Percentiles rank a stretch among this genome's conserved stretches.
Evolutionary conservation across 2,888 invertebrate genomes (phyloP).

Genomic region (Stenolophus ochropezus): DNA sequence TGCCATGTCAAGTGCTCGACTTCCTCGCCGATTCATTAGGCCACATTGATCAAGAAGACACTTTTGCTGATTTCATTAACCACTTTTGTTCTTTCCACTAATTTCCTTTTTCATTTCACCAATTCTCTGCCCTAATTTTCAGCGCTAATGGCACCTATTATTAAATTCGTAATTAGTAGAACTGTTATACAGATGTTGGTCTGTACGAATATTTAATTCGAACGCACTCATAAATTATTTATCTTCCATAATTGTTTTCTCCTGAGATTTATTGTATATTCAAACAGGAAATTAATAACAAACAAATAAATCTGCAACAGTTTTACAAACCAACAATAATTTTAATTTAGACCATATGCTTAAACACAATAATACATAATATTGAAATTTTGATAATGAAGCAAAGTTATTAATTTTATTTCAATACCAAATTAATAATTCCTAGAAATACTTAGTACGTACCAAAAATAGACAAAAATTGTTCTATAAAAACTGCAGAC

Average conservation of each 20-base stretch:
- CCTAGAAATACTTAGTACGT: too few species aligned
- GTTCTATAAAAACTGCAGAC: too few species aligned
- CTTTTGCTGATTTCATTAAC: constrained; percentile 7
- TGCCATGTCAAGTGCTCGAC: neutral
- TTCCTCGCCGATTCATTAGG: neutral
- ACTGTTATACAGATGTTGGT: neutral
- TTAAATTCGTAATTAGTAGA: neutral
- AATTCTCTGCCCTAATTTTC: neutral
- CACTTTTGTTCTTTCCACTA: constrained; percentile 1
- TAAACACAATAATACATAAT: too few species aligned
- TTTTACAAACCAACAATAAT: too few species aligned
- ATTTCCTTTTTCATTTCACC: neutral
- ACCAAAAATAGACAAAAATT: too few species aligned
- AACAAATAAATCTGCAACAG: too few species aligned
- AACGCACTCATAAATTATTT: neutral
- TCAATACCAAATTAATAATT: too few species aligned
- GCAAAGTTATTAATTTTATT: too few species aligned
- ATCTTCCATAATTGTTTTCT: neutral
- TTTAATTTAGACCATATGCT: too few species aligned
- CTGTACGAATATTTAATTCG: neutral
- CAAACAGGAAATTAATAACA: too few species aligned
- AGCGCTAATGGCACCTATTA: neutral
- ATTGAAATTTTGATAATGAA: too few species aligned
- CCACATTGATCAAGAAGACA: constrained; percentile 3
- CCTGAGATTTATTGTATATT: too few species aligned